Base-by-base conservation (phyloP, 2,797 vertebrate species). In the Acanthurus tractus region DNA sequence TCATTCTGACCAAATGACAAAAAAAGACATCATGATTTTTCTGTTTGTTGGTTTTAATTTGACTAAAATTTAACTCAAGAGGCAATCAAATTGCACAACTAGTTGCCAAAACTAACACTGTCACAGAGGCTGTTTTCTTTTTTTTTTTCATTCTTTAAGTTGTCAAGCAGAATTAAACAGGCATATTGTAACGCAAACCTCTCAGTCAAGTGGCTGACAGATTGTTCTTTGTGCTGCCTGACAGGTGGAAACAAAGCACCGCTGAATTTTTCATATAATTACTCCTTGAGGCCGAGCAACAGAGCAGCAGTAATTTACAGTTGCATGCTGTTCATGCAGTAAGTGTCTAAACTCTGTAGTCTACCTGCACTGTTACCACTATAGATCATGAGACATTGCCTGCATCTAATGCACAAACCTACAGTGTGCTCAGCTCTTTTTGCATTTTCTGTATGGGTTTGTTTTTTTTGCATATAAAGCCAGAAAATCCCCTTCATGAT, bases 181-280 rank as follows among this genome's bases (percentile, higher is more conserved):
- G 57, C 55, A 58, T 54, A 81, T 64, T 82, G 77, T 71, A 70
- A 74, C 76, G 74, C 70, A 79, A 67, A 49, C 69, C 82, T 68
- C 68, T 85, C 86, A 34, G 70, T 86, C 81, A 70, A 22, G 65
- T 4, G 49, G 49, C 77, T 78, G 87, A 88, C 86, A 70, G 76
- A 74, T 78, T 78, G 74, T 46, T 71, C 84, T 82, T 68, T 79
- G 84, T 76, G 86, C 76, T 2, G 65, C 25, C 49, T 79, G 85
- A 82, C 81, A 88, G 88, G 78, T 76, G 71, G 82, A 81, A 86
- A 87, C 84, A 86, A 88, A 90, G 74, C 86, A 80, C 78, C 73
- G 75, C 76, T 71, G 76, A 89, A 70, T 85, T 65, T 87, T 70
- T 81, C 79, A 73, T 86, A 81, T 86, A 90, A 84, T 86, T 85